Base-by-base conservation (phyloP, 2,113 vertebrate genomes). In the Bothrops jararaca region DNA sequence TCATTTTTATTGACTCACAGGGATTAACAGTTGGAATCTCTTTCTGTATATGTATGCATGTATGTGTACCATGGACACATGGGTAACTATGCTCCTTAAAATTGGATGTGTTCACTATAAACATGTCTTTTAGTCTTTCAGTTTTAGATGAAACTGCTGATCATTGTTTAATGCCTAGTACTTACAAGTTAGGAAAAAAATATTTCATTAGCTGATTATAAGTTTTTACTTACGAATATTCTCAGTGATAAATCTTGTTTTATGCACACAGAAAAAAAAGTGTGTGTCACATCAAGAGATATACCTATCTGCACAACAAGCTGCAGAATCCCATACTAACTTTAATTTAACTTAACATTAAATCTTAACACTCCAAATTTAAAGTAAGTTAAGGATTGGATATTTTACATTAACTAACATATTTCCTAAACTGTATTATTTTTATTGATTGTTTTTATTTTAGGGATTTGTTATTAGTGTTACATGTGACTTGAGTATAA, bases 1-100 rank as follows among this genome's bases (percentile, higher is more conserved):
- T 96, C 93, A 96, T 95, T 97, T 96, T 96, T 96, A 95, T 95
- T 95, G 96, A 93, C 95, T 96, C 95, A 93, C 54, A 54, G 94
- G 96, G 94, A 93, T 90, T 74, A 74, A 93, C 1, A 95, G 90
- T 48, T 53, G 87, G 86, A 94, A 90, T 20, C 85, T 92, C 86
- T 89, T 91, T 92, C 95, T 90, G 23, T 56, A 20, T 56, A 5
- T 56, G 54, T 56, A 86, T 34, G 34, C 26, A 48, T 48, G 39
- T 90, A 86, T 92, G 92, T 95, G 94, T 93, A 53, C 85, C 90
- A 87, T 89, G 95, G 93, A 93, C 60, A 80, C 69, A 93, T 54
- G 95, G 89, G 60, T 53, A 87, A 53, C 89, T 94, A 80, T 80
- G 69, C 6, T 93, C 95, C 89, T 90, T 94, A 95, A 94, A 96